These are phyloP conservation scores for Hyles vespertilio DNA, from an alignment of 1,140 invertebrate genomes.

Conservation along the genomic window DNA sequence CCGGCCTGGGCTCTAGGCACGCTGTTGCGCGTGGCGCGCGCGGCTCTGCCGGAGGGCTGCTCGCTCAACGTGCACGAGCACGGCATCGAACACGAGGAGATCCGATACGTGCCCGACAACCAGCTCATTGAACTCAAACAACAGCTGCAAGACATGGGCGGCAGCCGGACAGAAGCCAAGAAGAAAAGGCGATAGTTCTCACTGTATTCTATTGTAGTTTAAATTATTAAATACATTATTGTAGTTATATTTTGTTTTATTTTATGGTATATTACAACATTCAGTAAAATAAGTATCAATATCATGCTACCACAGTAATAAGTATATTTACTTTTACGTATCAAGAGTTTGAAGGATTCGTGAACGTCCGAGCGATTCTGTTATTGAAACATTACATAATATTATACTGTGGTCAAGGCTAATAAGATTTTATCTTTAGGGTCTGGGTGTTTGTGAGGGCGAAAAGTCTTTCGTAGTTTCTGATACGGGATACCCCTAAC, in stretches of 20 bases:
- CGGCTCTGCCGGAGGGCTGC: conserved; percentile 85
- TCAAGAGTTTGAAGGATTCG: too few relatives aligned
- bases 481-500: too few relatives aligned
- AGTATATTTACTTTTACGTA: too few relatives aligned
- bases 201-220: background rate
- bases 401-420: too few relatives aligned
- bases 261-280: background rate
- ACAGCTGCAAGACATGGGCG: conserved; percentile 79
- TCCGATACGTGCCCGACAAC: conserved; percentile 87
- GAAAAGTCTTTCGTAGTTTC: too few relatives aligned
- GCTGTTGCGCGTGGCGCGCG: conserved; percentile 83
- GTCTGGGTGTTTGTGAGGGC: too few relatives aligned
- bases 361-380: too few relatives aligned
- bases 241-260: background rate
- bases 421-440: too few relatives aligned
- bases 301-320: too few relatives aligned
- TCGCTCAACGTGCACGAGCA: conserved; percentile 78
- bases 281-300: too few relatives aligned
- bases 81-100: conserved; percentile 74
- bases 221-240: background rate
- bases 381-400: too few relatives aligned
- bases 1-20: conserved; percentile 71
- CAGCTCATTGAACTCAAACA: conserved; percentile 84
- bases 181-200: conserved; percentile 60
- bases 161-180: conserved; percentile 62